Evolutionary conservation across 2,888 invertebrate species (phyloP).

Genomic region (Elegia similella): DNA sequence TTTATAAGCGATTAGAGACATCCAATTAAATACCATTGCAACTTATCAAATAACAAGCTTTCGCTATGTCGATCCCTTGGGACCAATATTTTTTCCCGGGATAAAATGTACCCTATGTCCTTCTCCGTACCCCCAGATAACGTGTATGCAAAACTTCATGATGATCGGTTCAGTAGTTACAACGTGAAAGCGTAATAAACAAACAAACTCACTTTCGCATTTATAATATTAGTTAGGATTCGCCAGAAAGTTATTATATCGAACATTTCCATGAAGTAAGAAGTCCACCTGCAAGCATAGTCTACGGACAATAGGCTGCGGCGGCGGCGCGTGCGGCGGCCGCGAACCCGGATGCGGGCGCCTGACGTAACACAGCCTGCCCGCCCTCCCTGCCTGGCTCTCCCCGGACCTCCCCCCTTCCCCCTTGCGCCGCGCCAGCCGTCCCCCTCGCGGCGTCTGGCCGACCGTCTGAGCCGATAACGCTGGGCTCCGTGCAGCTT

Average conservation of each 20-base stretch:
- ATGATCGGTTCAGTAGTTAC: too few species aligned
- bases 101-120: too few species aligned
- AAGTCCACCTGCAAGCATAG: conserved; percentile 37
- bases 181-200: too few species aligned
- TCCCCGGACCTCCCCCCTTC: conserved; percentile 24
- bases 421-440: conserved; percentile 30
- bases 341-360: conserved; percentile 77
- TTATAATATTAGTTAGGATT: not conserved
- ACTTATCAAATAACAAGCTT: too few species aligned
- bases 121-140: too few species aligned
- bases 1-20: too few species aligned
- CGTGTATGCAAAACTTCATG: too few species aligned
- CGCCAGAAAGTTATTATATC: not conserved
- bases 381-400: conserved; percentile 30
- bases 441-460: conserved; percentile 59
- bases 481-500: conserved; percentile 48
- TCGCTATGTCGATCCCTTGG: too few species aligned
- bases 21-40: too few species aligned
- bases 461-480: conserved; percentile 60
- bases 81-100: conserved; percentile 1
- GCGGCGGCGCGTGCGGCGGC: conserved; percentile 65
- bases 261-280: conserved; percentile 13
- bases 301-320: conserved; percentile 39
- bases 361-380: conserved; percentile 74
- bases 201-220: too few species aligned